These are phyloP conservation scores for Theretra japonica DNA, from an alignment of 2,888 invertebrate genomes.

Conservation along the genomic window DNA sequence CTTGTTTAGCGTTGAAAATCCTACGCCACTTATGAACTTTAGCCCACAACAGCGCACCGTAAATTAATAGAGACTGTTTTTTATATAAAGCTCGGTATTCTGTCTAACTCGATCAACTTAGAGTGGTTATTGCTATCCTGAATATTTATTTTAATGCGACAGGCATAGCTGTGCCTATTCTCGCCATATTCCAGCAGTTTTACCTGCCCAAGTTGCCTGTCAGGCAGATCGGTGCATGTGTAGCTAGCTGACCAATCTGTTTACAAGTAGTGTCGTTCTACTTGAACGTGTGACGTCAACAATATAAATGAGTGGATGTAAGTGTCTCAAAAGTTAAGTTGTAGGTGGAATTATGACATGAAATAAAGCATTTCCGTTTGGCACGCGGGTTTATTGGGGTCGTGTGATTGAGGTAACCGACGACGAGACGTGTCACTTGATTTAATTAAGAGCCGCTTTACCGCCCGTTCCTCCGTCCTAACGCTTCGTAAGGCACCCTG, in stretches of 20 bases:
- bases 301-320: too few relatives aligned
- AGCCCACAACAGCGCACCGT: background rate
- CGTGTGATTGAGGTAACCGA: slow-evolving; percentile 82
- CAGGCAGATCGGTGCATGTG: too few relatives aligned
- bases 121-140: too few relatives aligned
- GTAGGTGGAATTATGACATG: slow-evolving; percentile 52
- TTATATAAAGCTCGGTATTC: background rate
- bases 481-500: slow-evolving; percentile 68
- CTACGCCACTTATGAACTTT: background rate
- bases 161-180: too few relatives aligned
- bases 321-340: slow-evolving; percentile 35
- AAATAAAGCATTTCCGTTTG: slow-evolving; percentile 67
- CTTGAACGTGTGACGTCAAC: too few relatives aligned
- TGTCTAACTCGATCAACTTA: background rate
- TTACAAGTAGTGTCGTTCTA: too few relatives aligned
- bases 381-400: slow-evolving; percentile 79
- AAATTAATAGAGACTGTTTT: background rate
- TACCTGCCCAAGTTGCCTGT: too few relatives aligned
- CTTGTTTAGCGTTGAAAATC: background rate
- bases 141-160: too few relatives aligned
- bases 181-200: too few relatives aligned
- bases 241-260: too few relatives aligned
- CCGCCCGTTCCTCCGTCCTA: slow-evolving; percentile 76
- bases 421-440: slow-evolving; percentile 83
- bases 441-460: slow-evolving; percentile 84